phyloP scores from a whole-genome alignment of 1,140 invertebrate genomes.

The Lamellibrachia luymesi region DNA sequence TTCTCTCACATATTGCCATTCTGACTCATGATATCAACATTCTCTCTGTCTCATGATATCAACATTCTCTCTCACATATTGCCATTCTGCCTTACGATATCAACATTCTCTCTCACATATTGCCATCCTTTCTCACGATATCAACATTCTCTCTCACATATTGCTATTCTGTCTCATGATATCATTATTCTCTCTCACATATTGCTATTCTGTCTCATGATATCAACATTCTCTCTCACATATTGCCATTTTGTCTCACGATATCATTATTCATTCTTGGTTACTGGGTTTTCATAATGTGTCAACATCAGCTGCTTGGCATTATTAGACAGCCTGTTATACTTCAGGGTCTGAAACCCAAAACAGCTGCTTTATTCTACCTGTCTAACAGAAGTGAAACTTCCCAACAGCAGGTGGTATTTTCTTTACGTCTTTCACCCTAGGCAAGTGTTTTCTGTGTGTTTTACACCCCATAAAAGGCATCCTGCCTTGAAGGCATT shows the following conservation, averaged over 20 bases:
- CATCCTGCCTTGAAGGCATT: background rate
- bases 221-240: too few species aligned
- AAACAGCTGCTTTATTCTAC: background rate
- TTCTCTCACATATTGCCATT: too few species aligned
- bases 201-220: too few species aligned
- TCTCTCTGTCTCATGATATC: too few species aligned
- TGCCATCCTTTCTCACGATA: background rate
- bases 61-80: background rate
- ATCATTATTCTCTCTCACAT: too few species aligned
- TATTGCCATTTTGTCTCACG: background rate
- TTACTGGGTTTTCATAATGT: background rate
- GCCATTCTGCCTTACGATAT: background rate
- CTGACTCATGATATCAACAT: too few species aligned
- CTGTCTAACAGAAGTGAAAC: background rate
- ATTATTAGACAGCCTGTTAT: background rate
- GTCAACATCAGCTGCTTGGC: background rate
- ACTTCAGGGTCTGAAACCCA: constrained; percentile 3
- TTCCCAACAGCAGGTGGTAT: background rate
- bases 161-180: too few species aligned
- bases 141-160: background rate
- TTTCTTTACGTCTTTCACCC: background rate
- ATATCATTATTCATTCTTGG: background rate
- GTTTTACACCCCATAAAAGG: background rate
- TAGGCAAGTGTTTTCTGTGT: background rate
- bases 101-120: too few species aligned